These are phyloP conservation scores for Cervus canadensis DNA, from an alignment of 2,113 vertebrate genomes.

Conservation along the genomic window DNA sequence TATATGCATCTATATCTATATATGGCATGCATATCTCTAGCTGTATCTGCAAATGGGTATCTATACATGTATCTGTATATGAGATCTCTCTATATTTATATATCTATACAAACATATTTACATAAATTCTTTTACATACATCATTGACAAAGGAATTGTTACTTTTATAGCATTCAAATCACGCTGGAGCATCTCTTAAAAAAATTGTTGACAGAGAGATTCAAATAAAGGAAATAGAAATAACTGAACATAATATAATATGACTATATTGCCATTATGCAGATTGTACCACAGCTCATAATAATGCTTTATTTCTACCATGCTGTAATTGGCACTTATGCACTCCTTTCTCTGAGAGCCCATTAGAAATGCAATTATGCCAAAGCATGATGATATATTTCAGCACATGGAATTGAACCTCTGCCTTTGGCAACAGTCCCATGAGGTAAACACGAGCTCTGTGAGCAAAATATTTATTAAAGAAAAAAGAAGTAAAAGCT, in stretches of 20 bases:
- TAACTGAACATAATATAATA: slow-evolving; percentile 40
- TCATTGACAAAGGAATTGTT: slow-evolving; percentile 39
- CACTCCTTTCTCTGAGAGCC: slow-evolving; percentile 60
- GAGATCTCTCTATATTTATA: background rate
- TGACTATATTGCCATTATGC: slow-evolving; percentile 48
- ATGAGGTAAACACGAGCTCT: slow-evolving; percentile 49
- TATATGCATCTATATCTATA: background rate
- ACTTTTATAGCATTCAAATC: slow-evolving; percentile 33
- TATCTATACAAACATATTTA: background rate
- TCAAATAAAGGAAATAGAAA: slow-evolving; percentile 45
- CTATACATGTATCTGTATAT: background rate
- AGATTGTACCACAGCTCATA: slow-evolving; percentile 53
- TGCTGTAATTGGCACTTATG: slow-evolving; percentile 59
- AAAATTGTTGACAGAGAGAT: slow-evolving; percentile 45
- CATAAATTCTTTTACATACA: background rate
- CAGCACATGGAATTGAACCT: slow-evolving; percentile 46
- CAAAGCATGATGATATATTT: slow-evolving; percentile 46
- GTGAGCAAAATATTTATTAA: slow-evolving; percentile 37
- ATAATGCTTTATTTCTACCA: slow-evolving; percentile 63
- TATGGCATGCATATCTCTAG: background rate
- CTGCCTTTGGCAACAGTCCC: slow-evolving; percentile 22
- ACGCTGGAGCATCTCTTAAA: background rate
- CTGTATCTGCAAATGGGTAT: background rate
- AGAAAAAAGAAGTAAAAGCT: background rate
- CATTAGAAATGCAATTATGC: slow-evolving; percentile 67